Evolutionary conservation across 2,888 invertebrate genomes (phyloP), one percentile per base, ranked within the genome.

Genomic region (Synanthedon myopaeformis): DNA sequence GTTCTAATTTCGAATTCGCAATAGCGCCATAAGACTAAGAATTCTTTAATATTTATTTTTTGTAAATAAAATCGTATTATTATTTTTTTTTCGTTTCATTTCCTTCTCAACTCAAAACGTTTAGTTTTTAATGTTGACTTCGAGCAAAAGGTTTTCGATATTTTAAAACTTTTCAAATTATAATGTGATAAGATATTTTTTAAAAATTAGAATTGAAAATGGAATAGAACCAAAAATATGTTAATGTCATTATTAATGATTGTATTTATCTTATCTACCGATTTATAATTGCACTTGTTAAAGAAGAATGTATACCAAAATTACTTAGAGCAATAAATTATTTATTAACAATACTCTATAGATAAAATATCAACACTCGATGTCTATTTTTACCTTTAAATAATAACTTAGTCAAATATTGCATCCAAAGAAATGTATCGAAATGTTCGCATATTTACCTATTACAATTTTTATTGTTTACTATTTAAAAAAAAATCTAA

Each of bases 241-340:
- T 76, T 64, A 41, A 55, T 51, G 64, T 67, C 63, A 61, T 64
- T 65, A 66, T 56, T 28, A 28, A 28, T 28, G 4, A 28, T 62
- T 61, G 54, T 62, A 61, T 55, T 55, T 62, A 64, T 66, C 65
- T 68, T 51, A 23, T 23, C 23, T 23, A 51, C 51, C 8, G n/a
- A 35, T 14, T 23, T 17, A 13, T 23, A n/a, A 68, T 67, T 69
- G 67, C 69, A 79, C 75, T 77, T 76, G 78, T 79, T 79, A 72
- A 73, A 35, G 65, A 62, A 67, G 35, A 72, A 66, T 70, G 74
- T 81, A 79, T 77, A 77, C 73, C 67, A 35, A 35, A 35, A 35
- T 35, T 73, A 69, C 59, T 74, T 81, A 78, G 72, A 82, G 81
- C 82, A 82, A 84, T 83, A 83, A 82, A 75, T 76, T 67, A 74